A percentile compares a stretch with the other conserved stretches of the same genome.
Evolutionary conservation across 2,113 vertebrate species (phyloP).

Genomic region (Nibea albiflora): DNA sequence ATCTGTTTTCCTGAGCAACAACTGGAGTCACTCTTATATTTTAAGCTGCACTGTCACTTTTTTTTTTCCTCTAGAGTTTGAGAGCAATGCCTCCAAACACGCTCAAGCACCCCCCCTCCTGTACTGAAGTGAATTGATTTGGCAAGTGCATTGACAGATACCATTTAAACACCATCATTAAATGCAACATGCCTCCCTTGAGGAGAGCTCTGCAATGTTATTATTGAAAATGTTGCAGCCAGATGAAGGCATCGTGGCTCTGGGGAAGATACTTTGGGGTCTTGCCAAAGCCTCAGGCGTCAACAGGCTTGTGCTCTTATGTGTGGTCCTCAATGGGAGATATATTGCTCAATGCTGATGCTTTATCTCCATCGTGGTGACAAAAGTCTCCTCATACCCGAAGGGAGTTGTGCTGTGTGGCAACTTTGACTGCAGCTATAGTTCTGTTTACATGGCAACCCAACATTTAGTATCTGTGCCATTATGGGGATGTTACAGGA

Average conservation of each 20-base stretch:
- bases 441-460: conserved; percentile 49
- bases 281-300: conserved; percentile 82
- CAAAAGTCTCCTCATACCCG: conserved; percentile 55
- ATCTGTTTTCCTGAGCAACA: conserved; percentile 56
- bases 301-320: conserved; percentile 78
- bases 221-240: conserved; percentile 81
- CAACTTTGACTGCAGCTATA: conserved; percentile 39
- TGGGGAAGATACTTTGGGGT: conserved; percentile 77
- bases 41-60: conserved; percentile 35
- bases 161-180: conserved; percentile 77
- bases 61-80: neutral
- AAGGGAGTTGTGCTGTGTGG: conserved; percentile 54
- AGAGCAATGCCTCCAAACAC: conserved; percentile 42
- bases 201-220: conserved; percentile 73
- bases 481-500: neutral
- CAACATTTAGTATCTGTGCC: conserved; percentile 9
- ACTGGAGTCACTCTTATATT: conserved; percentile 42
- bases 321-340: conserved; percentile 79
- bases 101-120: conserved; percentile 2
- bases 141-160: conserved; percentile 77
- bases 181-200: conserved; percentile 70
- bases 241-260: conserved; percentile 81
- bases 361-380: conserved; percentile 70
- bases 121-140: conserved; percentile 67
- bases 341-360: conserved; percentile 73